Evolutionary conservation across 2,113 vertebrate genomes (phyloP), one percentile per base, ranked within the genome.

Genomic region (Ia io): DNA sequence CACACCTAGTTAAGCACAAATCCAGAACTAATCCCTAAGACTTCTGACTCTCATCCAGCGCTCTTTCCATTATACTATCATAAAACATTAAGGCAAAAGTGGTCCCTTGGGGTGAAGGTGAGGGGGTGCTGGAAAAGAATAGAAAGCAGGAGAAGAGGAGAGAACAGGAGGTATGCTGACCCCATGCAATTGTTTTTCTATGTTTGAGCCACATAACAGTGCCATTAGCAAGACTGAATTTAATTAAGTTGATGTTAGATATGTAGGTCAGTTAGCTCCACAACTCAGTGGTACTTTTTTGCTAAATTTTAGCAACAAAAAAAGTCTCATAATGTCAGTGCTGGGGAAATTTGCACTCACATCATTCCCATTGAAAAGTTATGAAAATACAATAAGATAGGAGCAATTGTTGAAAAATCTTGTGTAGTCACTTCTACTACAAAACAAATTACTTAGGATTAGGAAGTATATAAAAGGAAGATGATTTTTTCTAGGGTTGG

Each of bases 51-150:
- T 2, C 5, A 88, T 80, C 59, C 69, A 96, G 85, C 67, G 83
- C 37, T 73, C 94, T 85, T 87, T 70, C 86, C 71, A 95, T 92
- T 96, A 90, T 67, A 44, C 47, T 74, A 47, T 84, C 94, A 92
- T 96, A 96, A 97, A 96, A 79, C 70, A 92, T 92, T 88, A 91
- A 92, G 65, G 92, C 37, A 95, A 91, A 37, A 96, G 51, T 82
- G 40, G 67, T 94, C 82, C 32, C 51, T 85, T 88, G 77, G 67
- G 71, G 63, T 76, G 8, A 94, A 17, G 40, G 23, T 71, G 25
- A 73, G 69, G 13, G 32, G 12, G 5, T 90, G 4, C 40, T 90
- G 20, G 73, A 95, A 96, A 90, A 61, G 32, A 96, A 85, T 80
- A 32, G 59, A 76, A 96, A 92, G 61, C 37, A 51, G 7, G 12